Evolutionary conservation across 2,888 invertebrate species (phyloP), one percentile per base, ranked within the genome.

Genomic region (Papilio protenor): DNA sequence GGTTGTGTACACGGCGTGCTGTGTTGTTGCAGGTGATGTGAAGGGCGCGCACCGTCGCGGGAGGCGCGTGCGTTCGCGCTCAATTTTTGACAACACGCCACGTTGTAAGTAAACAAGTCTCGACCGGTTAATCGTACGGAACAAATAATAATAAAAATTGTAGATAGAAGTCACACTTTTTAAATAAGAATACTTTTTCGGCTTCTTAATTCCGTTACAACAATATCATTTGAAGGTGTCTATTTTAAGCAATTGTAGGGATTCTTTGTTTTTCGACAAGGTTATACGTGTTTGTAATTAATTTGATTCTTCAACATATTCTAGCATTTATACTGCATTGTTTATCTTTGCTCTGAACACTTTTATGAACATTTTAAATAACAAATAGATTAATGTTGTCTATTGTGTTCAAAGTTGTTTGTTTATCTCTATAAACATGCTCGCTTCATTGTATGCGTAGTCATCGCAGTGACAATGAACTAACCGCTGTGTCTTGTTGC

Each of bases 401-500:
- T 45, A 69, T 69, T 69, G 16, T 69, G 11, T 69, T 21, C 5
- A 45, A 69, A 69, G 45, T 69, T 69, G 21, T 66, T 66, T 66
- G 40, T 45, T 69, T 69, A 18, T n/a, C 40, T 66, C 0, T 40
- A 21, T 69, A n/a, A 18, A 69, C 45, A 69, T 12, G n/a, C 40
- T 45, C 33, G 45, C 45, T 69, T 21, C 21, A 45, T 66, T 45
- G 66, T 69, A 69, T 27, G 61, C n/a, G 66, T n/a, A 45, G 66
- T 71, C 33, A 27, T 27, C 71, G 49, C 23, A 71, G 23, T 27
- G 71, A 27, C 21, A 71, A 71, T 71, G 49, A 49, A 14, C 75
- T 72, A 79, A 75, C 69, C 72, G 76, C 81, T 57, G 78, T 77
- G 80, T 81, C 82, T 77, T 74, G 79, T 89, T 89, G 21, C 92